phyloP scores from a whole-genome alignment of 2,113 vertebrate genomes.

The Rhinoptilus africanus region DNA sequence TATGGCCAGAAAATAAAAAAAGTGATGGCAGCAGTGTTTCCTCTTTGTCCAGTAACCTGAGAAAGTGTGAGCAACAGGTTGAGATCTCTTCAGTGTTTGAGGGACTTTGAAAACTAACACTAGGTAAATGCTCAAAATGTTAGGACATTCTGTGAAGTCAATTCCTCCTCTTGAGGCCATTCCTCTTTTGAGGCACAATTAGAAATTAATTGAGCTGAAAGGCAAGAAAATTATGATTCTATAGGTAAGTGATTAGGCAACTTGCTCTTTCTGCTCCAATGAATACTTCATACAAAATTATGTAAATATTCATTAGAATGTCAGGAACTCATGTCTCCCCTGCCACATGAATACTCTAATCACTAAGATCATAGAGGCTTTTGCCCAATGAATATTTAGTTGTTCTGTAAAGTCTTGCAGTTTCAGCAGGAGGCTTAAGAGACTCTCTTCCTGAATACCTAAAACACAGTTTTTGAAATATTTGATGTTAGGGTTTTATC shows the following conservation, averaged over 20 bases:
- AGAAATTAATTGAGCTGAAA: constrained; percentile 59
- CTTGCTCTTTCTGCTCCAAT: constrained; percentile 44
- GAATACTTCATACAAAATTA: constrained; percentile 50
- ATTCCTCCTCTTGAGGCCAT: not conserved
- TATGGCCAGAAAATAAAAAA: not conserved
- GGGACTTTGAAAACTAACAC: not conserved
- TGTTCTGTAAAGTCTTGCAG: not conserved
- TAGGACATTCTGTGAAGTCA: not conserved
- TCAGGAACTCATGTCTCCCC: not conserved
- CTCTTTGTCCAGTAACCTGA: not conserved
- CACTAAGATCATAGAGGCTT: constrained; percentile 48
- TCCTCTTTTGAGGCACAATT: not conserved
- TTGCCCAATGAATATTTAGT: constrained; percentile 42
- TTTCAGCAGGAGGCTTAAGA: constrained; percentile 16
- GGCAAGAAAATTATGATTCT: constrained; percentile 27
- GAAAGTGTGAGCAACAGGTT: not conserved
- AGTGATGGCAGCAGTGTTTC: not conserved
- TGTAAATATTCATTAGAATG: constrained; percentile 60
- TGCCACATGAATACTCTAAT: constrained; percentile 45
- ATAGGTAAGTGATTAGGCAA: constrained; percentile 52
- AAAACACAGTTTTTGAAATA: not conserved
- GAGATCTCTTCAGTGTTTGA: not conserved
- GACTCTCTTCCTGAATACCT: not conserved
- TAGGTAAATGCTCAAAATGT: not conserved
- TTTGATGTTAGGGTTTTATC: not conserved